Conservation (phyloP, 1,140 invertebrate species). For the Pseudomyrmex dendroicus region DNA sequence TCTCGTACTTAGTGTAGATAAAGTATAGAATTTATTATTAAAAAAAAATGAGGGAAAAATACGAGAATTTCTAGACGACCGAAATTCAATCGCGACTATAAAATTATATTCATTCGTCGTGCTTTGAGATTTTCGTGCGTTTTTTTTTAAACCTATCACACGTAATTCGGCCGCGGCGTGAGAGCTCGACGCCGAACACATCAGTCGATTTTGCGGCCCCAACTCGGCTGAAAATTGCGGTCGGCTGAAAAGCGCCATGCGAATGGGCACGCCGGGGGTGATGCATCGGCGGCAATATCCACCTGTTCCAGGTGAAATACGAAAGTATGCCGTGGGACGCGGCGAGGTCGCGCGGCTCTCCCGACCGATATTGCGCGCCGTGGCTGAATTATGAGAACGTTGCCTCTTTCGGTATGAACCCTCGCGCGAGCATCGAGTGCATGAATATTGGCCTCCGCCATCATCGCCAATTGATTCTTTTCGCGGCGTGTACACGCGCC, state of each 20-base stretch:
- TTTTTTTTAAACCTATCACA: neutral
- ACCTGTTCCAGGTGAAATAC: conserved; percentile 70
- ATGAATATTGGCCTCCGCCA: conserved; percentile 41
- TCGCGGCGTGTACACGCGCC: conserved; percentile 8
- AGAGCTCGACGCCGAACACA: conserved; percentile 4
- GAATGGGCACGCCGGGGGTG: conserved; percentile 23
- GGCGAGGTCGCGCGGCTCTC: neutral
- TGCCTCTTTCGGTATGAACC: conserved; percentile 26
- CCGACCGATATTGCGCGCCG: conserved; percentile 59
- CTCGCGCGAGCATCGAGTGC: conserved; percentile 14
- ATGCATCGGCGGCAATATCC: conserved; percentile 68
- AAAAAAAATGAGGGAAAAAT: too few relatives aligned
- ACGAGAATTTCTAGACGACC: too few relatives aligned
- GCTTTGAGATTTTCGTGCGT: neutral
- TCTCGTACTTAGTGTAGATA: too few relatives aligned
- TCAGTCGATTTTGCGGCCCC: conserved; percentile 51
- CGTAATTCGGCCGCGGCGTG: neutral
- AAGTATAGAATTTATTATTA: too few relatives aligned
- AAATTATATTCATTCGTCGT: too few relatives aligned
- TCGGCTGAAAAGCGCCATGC: neutral
- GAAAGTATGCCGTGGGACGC: conserved; percentile 47
- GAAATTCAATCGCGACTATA: too few relatives aligned
- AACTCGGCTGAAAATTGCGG: conserved; percentile 7
- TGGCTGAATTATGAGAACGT: conserved; percentile 64
- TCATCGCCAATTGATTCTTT: conserved; percentile 34